Evolutionary conservation across 2,113 vertebrate genomes (phyloP), one percentile per base, ranked within the genome.

Genomic region (Egretta garzetta): DNA sequence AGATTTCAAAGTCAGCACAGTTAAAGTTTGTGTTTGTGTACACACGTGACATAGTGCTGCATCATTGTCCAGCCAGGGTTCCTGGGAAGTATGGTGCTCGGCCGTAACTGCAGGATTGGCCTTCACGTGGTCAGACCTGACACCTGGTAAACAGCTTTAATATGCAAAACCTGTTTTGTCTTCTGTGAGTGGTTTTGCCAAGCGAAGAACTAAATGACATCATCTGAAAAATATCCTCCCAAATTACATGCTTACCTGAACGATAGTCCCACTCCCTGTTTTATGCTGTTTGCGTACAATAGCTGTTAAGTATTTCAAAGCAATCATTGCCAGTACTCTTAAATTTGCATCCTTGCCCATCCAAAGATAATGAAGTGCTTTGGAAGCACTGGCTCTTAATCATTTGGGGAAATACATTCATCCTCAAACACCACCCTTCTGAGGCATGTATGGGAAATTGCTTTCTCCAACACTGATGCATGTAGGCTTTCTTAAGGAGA

Each of bases 1-100:
- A 33, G 39, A 73, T 35, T 76, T 86, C 58, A 43, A 68, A 87
- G 52, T 50, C 86, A 93, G 91, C 52, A 72, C 73, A 86, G 75
- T 56, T 74, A 75, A 62, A 55, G 53, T 39, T 49, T 21, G 32
- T 72, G 43, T 72, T 75, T 85, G 89, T 35, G 39, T 64, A 30
- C 11, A 55, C 22, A 64, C 0, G 0, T 35, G 74, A 79, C 19
- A 6, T 2, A 2, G 10, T 4, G 22, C 43, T 9, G 70, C 68
- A 33, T 20, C 58, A 23, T 1, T 35, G 80, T 30, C 56, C 77
- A 72, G 66, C 39, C 39, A 5, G 86, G 52, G 73, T 63, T 33
- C 60, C 43, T 17, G 55, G 66, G 66, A 84, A 62, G 19, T 14
- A 49, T 8, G 1, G 0, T 28, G 56, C 47, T 75, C 0, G 0